Conservation (phyloP, 2,113 vertebrate genomes). For the Seriola aureovittata region DNA sequence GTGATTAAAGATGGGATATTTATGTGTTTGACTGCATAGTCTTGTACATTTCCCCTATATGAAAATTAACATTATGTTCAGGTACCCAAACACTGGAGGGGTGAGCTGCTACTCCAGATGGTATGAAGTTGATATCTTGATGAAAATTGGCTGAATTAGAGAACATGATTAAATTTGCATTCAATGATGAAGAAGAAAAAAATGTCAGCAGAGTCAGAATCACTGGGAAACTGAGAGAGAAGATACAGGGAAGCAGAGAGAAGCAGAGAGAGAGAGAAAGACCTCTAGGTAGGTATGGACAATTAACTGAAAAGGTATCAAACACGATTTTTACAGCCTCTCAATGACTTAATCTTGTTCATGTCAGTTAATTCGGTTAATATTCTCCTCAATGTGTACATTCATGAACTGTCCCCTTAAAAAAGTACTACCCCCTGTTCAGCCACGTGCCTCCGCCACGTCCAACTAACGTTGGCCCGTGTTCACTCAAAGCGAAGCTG, state of each 20-base stretch:
- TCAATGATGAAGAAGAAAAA: too few relatives aligned
- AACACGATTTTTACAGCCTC: too few relatives aligned
- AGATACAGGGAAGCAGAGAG: not conserved
- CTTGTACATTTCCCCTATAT: conserved; percentile 9
- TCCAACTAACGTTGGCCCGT: too few relatives aligned
- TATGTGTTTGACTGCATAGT: conserved; percentile 6
- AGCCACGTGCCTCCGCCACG: too few relatives aligned
- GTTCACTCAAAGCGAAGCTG: too few relatives aligned
- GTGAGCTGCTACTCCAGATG: conserved; percentile 19
- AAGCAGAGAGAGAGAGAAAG: not conserved
- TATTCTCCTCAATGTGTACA: too few relatives aligned
- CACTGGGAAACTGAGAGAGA: not conserved
- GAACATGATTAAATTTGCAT: not conserved
- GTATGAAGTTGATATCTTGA: not conserved
- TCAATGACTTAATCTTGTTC: too few relatives aligned
- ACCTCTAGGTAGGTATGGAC: not conserved
- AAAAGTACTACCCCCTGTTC: too few relatives aligned
- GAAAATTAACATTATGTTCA: conserved; percentile 30
- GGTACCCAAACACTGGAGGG: conserved; percentile 32
- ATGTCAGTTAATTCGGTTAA: too few relatives aligned
- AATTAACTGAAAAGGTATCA: too few relatives aligned
- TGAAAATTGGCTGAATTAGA: not conserved
- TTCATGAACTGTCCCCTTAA: too few relatives aligned
- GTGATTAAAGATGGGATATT: not conserved
- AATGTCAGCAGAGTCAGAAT: too few relatives aligned